These are phyloP conservation scores for Drosophila meridionalis DNA, from an alignment of 2,888 invertebrate species.

Conservation along the genomic window DNA sequence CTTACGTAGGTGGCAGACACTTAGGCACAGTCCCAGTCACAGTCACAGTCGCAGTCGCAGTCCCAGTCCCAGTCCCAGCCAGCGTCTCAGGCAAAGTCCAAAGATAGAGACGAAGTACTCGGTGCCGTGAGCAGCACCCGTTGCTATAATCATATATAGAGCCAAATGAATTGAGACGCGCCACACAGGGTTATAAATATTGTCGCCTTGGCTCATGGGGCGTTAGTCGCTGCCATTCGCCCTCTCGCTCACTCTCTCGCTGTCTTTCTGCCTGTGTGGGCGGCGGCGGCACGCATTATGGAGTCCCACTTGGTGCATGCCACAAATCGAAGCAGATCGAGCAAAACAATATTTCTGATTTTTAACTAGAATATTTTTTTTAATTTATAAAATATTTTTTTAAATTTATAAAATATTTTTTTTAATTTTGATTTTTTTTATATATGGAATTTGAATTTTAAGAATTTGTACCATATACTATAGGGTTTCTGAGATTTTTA, in stretches of 20 bases:
- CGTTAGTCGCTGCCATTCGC: conserved; percentile 46
- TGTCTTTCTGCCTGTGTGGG: conserved; percentile 52
- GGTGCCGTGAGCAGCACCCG: conserved; percentile 1
- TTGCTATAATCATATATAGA: conserved; percentile 54
- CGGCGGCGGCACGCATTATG: conserved; percentile 48
- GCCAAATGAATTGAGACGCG: conserved; percentile 78
- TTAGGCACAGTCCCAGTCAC: conserved; percentile 41
- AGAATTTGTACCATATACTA: too few species aligned
- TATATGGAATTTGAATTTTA: too few species aligned
- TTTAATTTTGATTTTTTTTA: too few species aligned
- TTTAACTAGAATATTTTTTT: neutral
- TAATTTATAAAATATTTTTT: too few species aligned
- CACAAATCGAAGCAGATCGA: conserved; percentile 43
- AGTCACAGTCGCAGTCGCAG: neutral
- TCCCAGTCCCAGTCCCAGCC: conserved; percentile 14
- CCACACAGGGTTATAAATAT: conserved; percentile 76
- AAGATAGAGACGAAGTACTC: conserved; percentile 22
- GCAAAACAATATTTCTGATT: conserved; percentile 1
- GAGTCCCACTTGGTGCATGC: conserved; percentile 39
- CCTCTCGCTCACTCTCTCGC: neutral
- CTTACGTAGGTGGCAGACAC: conserved; percentile 81
- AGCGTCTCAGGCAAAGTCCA: conserved; percentile 21
- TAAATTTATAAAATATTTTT: too few species aligned
- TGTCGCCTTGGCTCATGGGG: conserved; percentile 63
- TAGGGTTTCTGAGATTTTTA: too few species aligned